phyloP scores from a whole-genome alignment of 37 sponge, comb jelly and placozoan species.

The Axinella damicornis region DNA sequence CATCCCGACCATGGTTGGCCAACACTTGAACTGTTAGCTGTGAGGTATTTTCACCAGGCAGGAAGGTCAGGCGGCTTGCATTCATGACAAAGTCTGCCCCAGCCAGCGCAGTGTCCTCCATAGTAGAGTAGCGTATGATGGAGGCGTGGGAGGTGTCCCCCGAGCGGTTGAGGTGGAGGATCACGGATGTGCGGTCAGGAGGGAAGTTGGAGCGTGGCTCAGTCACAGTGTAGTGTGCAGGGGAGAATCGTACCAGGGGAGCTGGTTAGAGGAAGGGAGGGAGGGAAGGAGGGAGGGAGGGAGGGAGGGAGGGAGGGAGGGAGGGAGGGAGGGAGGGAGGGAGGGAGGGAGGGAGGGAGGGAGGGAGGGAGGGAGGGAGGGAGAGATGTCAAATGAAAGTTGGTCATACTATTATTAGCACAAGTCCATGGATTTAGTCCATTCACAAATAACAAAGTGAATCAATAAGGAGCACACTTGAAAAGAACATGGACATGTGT shows the following conservation, averaged over 20 bases:
- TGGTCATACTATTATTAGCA: too few relatives aligned
- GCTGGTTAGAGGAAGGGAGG: neutral
- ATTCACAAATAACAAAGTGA: too few relatives aligned
- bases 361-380: neutral
- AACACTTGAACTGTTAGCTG: slow-evolving; percentile 4
- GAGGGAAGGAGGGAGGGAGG: neutral
- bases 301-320: neutral
- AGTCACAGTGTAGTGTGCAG: neutral
- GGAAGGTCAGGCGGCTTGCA: neutral
- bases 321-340: neutral
- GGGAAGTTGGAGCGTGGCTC: slow-evolving; percentile 65
- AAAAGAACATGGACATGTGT: too few relatives aligned
- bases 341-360: neutral
- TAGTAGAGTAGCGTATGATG: slow-evolving; percentile 21
- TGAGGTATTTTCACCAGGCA: neutral
- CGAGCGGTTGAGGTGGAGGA: slow-evolving; percentile 2
- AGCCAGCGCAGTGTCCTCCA: slow-evolving; percentile 7
- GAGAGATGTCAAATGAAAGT: neutral
- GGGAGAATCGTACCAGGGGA: slow-evolving; percentile 20
- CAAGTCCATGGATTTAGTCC: too few relatives aligned
- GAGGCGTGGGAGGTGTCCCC: slow-evolving; percentile 27
- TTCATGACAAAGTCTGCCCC: slow-evolving; percentile 21
- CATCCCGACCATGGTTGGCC: slow-evolving; percentile 25
- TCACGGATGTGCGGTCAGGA: slow-evolving; percentile 10
- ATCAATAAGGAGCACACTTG: too few relatives aligned